phyloP scores from a whole-genome alignment of 2,797 vertebrate species.

The Linurgus olivaceus region DNA sequence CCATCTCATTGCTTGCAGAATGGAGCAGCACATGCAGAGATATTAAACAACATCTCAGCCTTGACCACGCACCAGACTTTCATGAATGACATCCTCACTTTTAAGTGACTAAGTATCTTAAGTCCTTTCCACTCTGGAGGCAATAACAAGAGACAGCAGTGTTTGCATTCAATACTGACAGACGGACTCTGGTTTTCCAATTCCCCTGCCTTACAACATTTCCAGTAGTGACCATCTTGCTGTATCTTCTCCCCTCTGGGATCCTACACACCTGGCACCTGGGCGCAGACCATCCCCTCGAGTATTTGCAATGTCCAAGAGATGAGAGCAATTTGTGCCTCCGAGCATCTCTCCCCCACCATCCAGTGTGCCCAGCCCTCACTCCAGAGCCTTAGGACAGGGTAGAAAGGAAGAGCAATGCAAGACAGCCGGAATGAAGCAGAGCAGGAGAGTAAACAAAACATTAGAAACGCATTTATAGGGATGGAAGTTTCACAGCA shows the following conservation, averaged over 20 bases:
- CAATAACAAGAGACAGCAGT: neutral
- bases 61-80: neutral
- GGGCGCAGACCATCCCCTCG: neutral
- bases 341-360: neutral
- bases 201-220: neutral
- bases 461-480: neutral
- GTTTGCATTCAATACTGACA: neutral
- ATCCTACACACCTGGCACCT: neutral
- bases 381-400: neutral
- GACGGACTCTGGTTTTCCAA: neutral
- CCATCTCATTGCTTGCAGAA: rapidly evolving
- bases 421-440: neutral
- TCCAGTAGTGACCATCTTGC: neutral
- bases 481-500: neutral
- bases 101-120: neutral
- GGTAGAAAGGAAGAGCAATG: neutral
- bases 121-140: neutral
- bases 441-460: neutral
- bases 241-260: neutral
- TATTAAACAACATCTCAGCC: neutral
- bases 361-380: neutral
- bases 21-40: neutral
- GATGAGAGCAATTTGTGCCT: neutral
- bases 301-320: neutral
- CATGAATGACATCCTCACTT: neutral